A percentile compares a stretch with the other conserved stretches of the same genome.
Evolutionary conservation across 1,140 invertebrate genomes (phyloP).

Genomic region (Tribolium castaneum): DNA sequence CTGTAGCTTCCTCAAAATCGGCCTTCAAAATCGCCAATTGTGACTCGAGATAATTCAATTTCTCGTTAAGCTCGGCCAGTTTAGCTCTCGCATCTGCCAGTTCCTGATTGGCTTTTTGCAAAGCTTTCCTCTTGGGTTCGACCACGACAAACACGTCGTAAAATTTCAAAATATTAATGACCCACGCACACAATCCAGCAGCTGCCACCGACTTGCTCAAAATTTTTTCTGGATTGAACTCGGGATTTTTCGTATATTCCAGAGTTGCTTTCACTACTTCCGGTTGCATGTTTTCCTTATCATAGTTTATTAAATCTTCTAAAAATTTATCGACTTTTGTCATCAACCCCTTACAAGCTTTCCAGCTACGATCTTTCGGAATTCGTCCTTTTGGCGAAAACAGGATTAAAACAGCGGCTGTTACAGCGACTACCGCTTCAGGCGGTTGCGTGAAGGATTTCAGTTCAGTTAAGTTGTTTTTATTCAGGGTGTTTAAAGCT

Average conservation of each 20-base stretch:
- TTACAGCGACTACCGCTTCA: slow-evolving; percentile 85
- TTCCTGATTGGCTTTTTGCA: slow-evolving; percentile 87
- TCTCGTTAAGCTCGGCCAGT: slow-evolving; percentile 68
- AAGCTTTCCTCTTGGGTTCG: slow-evolving; percentile 84
- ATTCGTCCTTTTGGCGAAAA: slow-evolving; percentile 88
- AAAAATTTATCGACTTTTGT: slow-evolving; percentile 88
- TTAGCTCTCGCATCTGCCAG: slow-evolving; percentile 83
- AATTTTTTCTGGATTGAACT: slow-evolving; percentile 90
- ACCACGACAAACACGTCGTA: slow-evolving; percentile 93
- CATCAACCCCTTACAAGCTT: slow-evolving; percentile 89
- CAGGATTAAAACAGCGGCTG: slow-evolving; percentile 87
- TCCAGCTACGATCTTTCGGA: slow-evolving; percentile 94
- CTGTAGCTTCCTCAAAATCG: slow-evolving; percentile 86
- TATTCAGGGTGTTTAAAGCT: slow-evolving; percentile 93
- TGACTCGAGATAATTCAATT: slow-evolving; percentile 67
- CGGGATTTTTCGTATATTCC: slow-evolving; percentile 73
- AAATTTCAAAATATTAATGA: slow-evolving; percentile 92
- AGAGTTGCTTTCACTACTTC: slow-evolving; percentile 81
- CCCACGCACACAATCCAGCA: slow-evolving; percentile 92
- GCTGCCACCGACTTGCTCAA: slow-evolving; percentile 89
- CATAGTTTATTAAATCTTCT: slow-evolving; percentile 86
- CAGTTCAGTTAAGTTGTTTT: slow-evolving; percentile 93
- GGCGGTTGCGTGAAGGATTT: slow-evolving; percentile 92
- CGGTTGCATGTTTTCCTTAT: slow-evolving; percentile 94
- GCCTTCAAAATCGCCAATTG: slow-evolving; percentile 79